Base-by-base conservation (phyloP, 2,888 invertebrate genomes). In the Hypena proboscidalis region DNA sequence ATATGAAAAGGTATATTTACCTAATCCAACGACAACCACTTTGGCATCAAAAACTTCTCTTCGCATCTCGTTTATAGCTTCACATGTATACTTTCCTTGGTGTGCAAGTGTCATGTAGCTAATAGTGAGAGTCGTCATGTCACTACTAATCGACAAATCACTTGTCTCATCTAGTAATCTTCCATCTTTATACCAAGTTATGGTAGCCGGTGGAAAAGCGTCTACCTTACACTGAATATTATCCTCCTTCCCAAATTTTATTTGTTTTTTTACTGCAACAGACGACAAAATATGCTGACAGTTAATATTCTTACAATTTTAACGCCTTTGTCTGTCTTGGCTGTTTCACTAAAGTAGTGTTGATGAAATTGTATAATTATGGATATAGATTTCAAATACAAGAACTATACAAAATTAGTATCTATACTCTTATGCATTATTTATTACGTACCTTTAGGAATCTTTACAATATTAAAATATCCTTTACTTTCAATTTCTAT, bases 161-260 rank as follows among this genome's bases (percentile, higher is more conserved):
- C 29, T 29, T 20, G 65, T 45, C 3, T 43, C 27, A 1, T 6
- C 14, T 11, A 81, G 4, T 25, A 23, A 23, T 7, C 19, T 42
- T 3, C 48, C 58, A 21, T 69, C 54, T 39, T 54, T 64, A 25
- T 60, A 69, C 83, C 83, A 83, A 3, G 22, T 44, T 4, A 77
- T 60, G 2, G 27, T 44, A n/a, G 65, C 70, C 3, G 72, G 62
- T 20, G 83, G 83, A 9, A 34, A 49, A 1, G 83, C 71, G 1
- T 75, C 62, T 4, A 76, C 45, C 30, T 63, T 60, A 22, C 82
- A 76, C 9, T 43, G 25, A 4, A 83, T 20, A 13, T 21, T 50
- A 1, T 46, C 68, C 10, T 57, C 41, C 8, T 58, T 49, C 1
- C 44, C 48, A 42, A 74, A 75, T 39, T 67, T 45, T 15, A 83